Evolutionary conservation across 2,888 invertebrate genomes (phyloP).

Genomic region (Mythimna ferrago): DNA sequence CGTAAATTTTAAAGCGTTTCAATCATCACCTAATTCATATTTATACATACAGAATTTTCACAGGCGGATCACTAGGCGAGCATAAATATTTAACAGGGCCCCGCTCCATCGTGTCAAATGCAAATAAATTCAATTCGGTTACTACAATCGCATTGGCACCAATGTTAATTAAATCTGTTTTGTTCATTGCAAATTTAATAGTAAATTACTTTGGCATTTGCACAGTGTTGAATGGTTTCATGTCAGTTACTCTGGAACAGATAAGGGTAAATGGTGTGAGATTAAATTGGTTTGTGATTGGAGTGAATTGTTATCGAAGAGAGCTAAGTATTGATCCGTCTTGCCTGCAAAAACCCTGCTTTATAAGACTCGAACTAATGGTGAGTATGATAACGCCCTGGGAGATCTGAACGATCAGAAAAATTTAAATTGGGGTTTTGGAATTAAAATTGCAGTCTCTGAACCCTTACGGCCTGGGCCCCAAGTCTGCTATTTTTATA

Average conservation of each 20-base stretch:
- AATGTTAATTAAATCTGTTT: slow-evolving; percentile 66
- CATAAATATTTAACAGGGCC: slow-evolving; percentile 67
- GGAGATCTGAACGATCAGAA: too few species aligned
- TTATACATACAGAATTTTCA: slow-evolving; percentile 63
- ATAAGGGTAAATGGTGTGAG: slow-evolving; percentile 10
- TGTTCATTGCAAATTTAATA: slow-evolving; percentile 65
- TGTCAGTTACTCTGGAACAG: slow-evolving; percentile 2
- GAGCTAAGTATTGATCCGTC: not conserved
- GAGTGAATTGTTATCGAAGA: not conserved
- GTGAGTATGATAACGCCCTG: too few species aligned
- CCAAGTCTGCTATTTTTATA: too few species aligned
- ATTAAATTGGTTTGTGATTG: slow-evolving; percentile 3
- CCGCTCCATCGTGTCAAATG: slow-evolving; percentile 66
- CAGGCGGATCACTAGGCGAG: slow-evolving; percentile 42
- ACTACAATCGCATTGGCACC: slow-evolving; percentile 64
- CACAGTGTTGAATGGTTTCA: slow-evolving; percentile 6
- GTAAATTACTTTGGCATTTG: slow-evolving; percentile 50
- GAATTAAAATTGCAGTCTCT: too few species aligned
- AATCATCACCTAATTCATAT: slow-evolving; percentile 52
- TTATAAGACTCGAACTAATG: too few species aligned
- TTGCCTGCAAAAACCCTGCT: too few species aligned
- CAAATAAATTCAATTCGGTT: slow-evolving; percentile 69
- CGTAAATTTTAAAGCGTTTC: not conserved
- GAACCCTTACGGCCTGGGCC: too few species aligned
- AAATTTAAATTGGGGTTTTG: too few species aligned